Evolutionary conservation across 2,113 vertebrate genomes (phyloP), one percentile per base, ranked within the genome.

Genomic region (Equus przewalskii): DNA sequence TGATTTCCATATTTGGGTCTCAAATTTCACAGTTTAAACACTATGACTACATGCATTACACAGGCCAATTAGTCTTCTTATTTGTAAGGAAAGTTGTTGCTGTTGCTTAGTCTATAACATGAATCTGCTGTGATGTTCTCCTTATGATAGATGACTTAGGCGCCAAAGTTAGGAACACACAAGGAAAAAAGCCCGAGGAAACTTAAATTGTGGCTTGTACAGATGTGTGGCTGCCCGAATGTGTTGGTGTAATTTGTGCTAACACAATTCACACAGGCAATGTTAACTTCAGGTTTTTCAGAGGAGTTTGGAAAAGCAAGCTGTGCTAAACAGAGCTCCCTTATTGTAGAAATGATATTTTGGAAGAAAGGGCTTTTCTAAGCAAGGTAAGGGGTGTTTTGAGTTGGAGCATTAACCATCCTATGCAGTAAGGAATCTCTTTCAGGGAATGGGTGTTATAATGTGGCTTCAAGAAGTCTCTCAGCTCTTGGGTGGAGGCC

Each of bases 1-100:
- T 79, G 69, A 51, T 64, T 81, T 73, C 67, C 41, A 54, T 33
- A 78, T 64, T 51, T 79, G 24, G 51, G 67, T 94, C 51, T 96
- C 82, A 80, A 15, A 81, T 94, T 95, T 97, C 89, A 88, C 19
- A 86, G 69, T 26, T 90, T 93, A 94, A 82, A 92, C n/a, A 49
- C 60, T 26, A n/a, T n/a, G 72, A 49, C 10, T 22, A 24, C 41
- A 46, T 16, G 19, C 6, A 80, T 83, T 83, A 67, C 26, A 65
- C 7, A 88, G 58, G 30, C 8, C 7, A 51, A 24, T 82, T 75
- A 4, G 28, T 72, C 91, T 62, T 72, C 30, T 56, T 72, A 54
- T 56, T 54, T 86, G 60, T 70, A 94, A 94, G 81, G 64, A 84
- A 81, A 80, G 73, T 22, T 81, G 46, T 26, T 44, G 73, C 36